Conservation (phyloP, 1,140 invertebrate species). For the Macrostomum lignano region DNA sequence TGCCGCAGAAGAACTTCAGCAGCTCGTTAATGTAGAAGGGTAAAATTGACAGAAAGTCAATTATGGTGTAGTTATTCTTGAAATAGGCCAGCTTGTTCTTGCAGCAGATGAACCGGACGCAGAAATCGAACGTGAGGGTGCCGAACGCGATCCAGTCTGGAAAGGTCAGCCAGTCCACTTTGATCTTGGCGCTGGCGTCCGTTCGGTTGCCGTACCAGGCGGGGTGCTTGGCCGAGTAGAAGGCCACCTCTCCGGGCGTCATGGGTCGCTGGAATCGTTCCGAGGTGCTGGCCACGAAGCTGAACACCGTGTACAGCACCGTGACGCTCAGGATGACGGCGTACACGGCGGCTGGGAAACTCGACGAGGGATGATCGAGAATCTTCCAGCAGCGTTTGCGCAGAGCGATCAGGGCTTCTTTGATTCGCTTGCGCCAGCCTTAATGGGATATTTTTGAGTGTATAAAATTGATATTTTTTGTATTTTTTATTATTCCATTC, state of each 20-base stretch:
- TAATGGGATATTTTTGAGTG: too few species aligned
- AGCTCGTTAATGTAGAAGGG: constrained; percentile 97
- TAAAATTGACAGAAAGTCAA: constrained; percentile 93
- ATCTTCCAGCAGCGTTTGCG: too few species aligned
- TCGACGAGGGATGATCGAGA: too few species aligned
- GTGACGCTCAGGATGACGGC: not conserved
- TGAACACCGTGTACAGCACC: not conserved
- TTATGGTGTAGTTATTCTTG: constrained; percentile 97
- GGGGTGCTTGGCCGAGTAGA: not conserved
- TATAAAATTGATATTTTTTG: too few species aligned
- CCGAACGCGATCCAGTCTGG: not conserved
- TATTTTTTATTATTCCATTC: too few species aligned
- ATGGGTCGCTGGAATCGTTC: not conserved
- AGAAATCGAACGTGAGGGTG: constrained; percentile 50
- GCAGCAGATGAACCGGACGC: constrained; percentile 87
- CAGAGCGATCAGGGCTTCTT: too few species aligned
- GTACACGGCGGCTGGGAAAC: too few species aligned
- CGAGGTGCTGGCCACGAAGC: not conserved
- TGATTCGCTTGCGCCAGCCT: too few species aligned
- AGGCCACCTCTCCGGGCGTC: not conserved
- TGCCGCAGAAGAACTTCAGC: constrained; percentile 5
- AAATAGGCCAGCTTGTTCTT: constrained; percentile 91
- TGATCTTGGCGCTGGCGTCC: too few species aligned
- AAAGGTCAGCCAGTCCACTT: too few species aligned
- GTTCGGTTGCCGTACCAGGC: not conserved